Evolutionary conservation across 2,888 invertebrate species (phyloP), one percentile per base, ranked within the genome.

Genomic region (Troides aeacus): DNA sequence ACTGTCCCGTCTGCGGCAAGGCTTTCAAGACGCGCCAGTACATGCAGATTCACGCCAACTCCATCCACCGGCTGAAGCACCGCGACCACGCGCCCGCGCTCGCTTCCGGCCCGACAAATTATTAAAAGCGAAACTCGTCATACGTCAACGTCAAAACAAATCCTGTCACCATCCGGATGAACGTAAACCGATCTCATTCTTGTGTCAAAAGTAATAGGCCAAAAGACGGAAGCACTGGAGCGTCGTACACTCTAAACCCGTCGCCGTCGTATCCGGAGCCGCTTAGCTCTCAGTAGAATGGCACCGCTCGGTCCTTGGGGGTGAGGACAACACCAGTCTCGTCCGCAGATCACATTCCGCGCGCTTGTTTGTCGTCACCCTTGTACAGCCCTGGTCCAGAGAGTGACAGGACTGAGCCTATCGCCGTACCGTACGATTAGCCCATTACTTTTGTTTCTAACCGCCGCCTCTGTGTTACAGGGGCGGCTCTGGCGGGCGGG

Each of bases 11-110:
- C 76, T 95, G 95, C 90, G 93, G 88, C 84, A 95, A 95, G 86
- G 93, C 92, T 80, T 95, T 95, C 93, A 95, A 95, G 90, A 95
- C 95, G 75, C 94, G 94, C 87, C 95, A 95, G 88, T 95, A 95
- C 87, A 93, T 95, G 82, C 95, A 95, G 89, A 95, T 95, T 84
- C 95, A 95, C 86, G 90, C 95, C 88, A 89, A 95, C 82, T 94
- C 95, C 74, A 94, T 94, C 87, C 95, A 95, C 86, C 95, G 95
- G 77, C 94, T 95, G 75, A 90, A 94, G 80, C 90, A 95, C 62
- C 62, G 62, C 62, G 57, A 56, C 39, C 64, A 36, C 57, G 21
- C 57, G 39, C 21, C 64, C 56, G 63, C 64, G 42, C 58, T 30
- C 30, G 18, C 39, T 10, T 39, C 39, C 8, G 10, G 39, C 8